These are phyloP conservation scores for Cyphomyrus plagiostoma DNA, from an alignment of 2,113 vertebrate species.

Conservation along the genomic window DNA sequence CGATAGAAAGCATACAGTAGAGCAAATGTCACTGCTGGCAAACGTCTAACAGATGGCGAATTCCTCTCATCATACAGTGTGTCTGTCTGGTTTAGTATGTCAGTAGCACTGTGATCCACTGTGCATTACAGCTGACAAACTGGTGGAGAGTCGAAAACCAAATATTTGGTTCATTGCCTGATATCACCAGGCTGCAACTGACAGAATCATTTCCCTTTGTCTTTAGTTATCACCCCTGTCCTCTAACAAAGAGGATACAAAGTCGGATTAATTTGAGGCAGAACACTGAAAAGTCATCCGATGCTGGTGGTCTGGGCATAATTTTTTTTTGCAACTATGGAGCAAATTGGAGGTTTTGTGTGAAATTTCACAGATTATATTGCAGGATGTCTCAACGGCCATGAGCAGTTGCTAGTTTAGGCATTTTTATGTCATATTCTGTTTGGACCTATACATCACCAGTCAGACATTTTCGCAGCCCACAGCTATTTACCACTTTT, in stretches of 20 bases:
- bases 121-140: background rate
- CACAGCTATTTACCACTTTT: too few relatives aligned
- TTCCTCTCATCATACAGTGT: background rate
- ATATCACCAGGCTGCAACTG: background rate
- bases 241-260: constrained; percentile 9
- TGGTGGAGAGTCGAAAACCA: background rate
- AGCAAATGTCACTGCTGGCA: background rate
- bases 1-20: background rate
- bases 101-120: background rate
- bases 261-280: constrained; percentile 21
- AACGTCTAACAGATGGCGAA: background rate
- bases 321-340: constrained; percentile 39
- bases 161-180: background rate
- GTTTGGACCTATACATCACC: background rate
- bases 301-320: constrained; percentile 20
- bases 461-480: too few relatives aligned
- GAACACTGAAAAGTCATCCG: constrained; percentile 35
- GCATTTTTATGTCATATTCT: background rate
- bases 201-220: background rate
- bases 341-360: constrained; percentile 8
- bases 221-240: background rate
- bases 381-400: background rate
- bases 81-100: background rate
- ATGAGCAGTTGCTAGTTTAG: background rate
- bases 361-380: background rate